phyloP scores from a whole-genome alignment of 2,113 vertebrate genomes.

The Anguilla japonica region DNA sequence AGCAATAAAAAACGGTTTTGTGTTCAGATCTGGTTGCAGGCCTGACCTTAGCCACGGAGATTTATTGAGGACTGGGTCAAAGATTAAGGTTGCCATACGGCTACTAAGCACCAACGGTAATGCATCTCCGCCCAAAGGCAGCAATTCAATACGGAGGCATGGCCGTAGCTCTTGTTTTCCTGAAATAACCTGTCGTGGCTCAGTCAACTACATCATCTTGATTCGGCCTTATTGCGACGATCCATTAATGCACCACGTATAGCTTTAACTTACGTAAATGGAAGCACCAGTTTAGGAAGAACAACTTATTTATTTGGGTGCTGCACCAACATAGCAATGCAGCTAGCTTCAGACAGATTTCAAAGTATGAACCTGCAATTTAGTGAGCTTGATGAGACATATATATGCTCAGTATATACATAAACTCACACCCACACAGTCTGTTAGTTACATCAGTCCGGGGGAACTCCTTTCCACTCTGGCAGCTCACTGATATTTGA shows the following conservation, averaged over 20 bases:
- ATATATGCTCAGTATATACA: no score
- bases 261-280: background rate
- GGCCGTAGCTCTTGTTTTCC: conserved; percentile 16
- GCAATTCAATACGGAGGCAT: background rate
- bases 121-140: conserved; percentile 16
- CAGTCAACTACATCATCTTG: conserved; percentile 20
- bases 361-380: no score
- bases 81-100: conserved; percentile 24
- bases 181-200: conserved; percentile 20
- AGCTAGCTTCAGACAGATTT: no score
- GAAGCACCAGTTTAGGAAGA: background rate
- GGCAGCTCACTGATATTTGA: no score
- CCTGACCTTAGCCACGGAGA: background rate
- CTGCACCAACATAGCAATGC: no score
- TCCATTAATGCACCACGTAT: conserved; percentile 2
- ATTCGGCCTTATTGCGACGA: background rate
- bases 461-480: no score
- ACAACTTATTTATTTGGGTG: background rate
- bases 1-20: conserved; percentile 10
- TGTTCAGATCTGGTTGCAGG: conserved; percentile 17
- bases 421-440: no score
- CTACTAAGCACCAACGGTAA: conserved; percentile 17
- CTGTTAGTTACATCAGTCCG: no score
- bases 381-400: no score
- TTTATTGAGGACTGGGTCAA: conserved; percentile 24